phyloP scores from a whole-genome alignment of 1,140 invertebrate species.

The Leguminivora glycinivorella region DNA sequence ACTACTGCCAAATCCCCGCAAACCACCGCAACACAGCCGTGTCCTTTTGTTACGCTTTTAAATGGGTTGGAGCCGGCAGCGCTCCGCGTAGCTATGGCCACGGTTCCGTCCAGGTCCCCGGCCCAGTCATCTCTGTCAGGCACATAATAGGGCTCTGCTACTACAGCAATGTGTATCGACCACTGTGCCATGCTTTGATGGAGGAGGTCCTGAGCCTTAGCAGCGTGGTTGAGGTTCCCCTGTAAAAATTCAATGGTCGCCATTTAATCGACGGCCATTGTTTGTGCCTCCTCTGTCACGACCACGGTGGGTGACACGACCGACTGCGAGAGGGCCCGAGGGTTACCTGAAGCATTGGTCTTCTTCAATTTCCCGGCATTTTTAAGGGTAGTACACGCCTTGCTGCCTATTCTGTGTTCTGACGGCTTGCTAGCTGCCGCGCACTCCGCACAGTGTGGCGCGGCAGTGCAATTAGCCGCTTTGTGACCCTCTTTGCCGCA shows the following conservation, averaged over 20 bases:
- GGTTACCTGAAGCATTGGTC: background rate
- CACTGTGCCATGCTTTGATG: background rate
- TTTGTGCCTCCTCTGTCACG: background rate
- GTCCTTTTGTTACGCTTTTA: background rate
- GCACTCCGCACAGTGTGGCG: background rate
- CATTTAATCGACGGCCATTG: background rate
- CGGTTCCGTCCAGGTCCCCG: background rate
- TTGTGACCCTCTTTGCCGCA: conserved; percentile 34
- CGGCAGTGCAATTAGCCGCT: background rate
- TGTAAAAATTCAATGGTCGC: background rate
- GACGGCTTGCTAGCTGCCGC: background rate
- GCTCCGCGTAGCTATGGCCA: conserved; percentile 1
- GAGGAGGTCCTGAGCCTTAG: background rate
- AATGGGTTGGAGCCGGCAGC: background rate
- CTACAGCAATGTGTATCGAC: background rate
- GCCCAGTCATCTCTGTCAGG: background rate
- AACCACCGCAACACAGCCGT: background rate
- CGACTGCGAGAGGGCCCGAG: background rate
- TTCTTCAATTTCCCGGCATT: background rate
- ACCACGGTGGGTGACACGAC: background rate
- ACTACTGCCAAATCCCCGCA: conserved; percentile 12
- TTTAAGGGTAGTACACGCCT: background rate
- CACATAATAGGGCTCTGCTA: background rate
- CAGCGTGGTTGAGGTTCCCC: background rate
- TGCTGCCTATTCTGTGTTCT: background rate